These are phyloP conservation scores for Carollia perspicillata DNA, from an alignment of 2,113 vertebrate genomes.

Conservation along the genomic window DNA sequence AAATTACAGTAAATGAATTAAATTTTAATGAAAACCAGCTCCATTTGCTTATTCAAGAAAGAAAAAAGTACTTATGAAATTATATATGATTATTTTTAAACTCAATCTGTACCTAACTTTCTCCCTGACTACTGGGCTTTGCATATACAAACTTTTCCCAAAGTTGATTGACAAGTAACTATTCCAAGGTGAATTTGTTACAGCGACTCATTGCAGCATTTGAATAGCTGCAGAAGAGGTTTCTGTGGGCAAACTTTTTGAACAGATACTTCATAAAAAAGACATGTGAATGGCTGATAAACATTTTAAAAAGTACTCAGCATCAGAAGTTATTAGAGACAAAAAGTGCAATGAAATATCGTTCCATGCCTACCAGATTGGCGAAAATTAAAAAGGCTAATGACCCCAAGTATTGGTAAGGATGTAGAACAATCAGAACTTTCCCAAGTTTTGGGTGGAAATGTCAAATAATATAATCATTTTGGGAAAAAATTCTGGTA, in stretches of 20 bases:
- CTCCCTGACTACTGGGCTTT: neutral
- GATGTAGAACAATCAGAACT: neutral
- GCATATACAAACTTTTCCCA: neutral
- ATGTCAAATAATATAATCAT: neutral
- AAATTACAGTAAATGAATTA: constrained; percentile 9
- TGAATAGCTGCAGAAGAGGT: neutral
- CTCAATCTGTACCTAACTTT: neutral
- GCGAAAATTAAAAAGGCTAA: neutral
- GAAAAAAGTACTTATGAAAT: neutral
- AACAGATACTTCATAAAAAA: neutral
- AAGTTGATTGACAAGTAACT: neutral
- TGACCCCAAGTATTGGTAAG: neutral
- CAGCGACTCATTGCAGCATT: neutral
- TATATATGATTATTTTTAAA: constrained; percentile 24
- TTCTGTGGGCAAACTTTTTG: neutral
- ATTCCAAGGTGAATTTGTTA: neutral
- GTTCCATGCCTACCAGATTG: neutral
- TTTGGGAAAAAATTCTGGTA: neutral
- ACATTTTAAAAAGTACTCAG: neutral
- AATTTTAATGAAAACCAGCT: constrained; percentile 17
- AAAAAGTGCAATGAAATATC: neutral
- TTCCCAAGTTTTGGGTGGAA: neutral
- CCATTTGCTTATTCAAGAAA: neutral
- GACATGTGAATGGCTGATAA: neutral
- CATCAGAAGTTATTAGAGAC: neutral